Conservation (phyloP, 1,140 invertebrate genomes). For the Orchesella cincta region DNA sequence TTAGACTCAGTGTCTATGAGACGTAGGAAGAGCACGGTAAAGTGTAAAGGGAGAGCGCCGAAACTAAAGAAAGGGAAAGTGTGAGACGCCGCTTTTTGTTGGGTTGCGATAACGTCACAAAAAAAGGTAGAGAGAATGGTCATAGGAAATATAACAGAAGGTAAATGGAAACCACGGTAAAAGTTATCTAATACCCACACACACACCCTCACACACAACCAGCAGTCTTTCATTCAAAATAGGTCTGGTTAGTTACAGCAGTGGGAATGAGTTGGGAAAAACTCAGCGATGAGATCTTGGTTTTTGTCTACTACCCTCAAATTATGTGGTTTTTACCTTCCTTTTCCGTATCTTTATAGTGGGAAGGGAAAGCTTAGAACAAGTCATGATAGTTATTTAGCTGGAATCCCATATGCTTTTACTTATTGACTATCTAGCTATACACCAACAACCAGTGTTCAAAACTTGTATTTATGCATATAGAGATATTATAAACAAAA, state of each 20-base stretch:
- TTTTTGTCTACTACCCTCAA: background rate
- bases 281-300: background rate
- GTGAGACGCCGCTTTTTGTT: background rate
- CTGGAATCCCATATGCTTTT: background rate
- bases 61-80: background rate
- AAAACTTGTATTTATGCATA: background rate
- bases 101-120: background rate
- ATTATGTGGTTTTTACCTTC: conserved; percentile 15
- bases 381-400: background rate
- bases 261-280: background rate
- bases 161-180: background rate
- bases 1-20: too few relatives aligned
- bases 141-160: background rate
- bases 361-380: background rate
- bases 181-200: conserved; percentile 22
- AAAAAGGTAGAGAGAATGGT: background rate
- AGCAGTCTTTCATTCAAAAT: background rate
- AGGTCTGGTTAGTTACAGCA: background rate
- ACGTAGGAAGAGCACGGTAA: background rate
- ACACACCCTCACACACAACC: too few relatives aligned
- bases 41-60: background rate
- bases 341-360: background rate
- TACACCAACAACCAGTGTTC: background rate
- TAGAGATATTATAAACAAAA: background rate
- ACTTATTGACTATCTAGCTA: background rate